Conservation (phyloP, 2,888 invertebrate species). For the Xylocampa areola region DNA sequence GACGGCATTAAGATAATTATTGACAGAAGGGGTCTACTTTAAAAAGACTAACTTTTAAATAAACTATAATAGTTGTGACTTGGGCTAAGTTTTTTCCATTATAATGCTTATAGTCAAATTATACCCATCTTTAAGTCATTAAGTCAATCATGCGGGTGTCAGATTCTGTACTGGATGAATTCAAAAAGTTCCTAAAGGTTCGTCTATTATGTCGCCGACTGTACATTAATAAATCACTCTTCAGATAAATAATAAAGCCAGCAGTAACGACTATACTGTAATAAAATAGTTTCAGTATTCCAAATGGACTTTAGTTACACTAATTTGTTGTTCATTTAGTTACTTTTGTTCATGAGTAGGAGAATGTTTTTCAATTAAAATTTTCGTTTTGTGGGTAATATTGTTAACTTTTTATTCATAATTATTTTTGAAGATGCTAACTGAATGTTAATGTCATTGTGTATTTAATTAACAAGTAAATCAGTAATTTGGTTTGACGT, state of each 20-base stretch:
- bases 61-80: no score
- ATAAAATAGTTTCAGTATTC: conserved; percentile 35
- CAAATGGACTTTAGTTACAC: conserved; percentile 25
- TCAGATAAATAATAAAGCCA: conserved; percentile 20
- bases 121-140: no score
- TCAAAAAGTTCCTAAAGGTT: no score
- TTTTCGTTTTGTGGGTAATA: conserved; percentile 18
- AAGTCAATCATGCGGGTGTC: no score
- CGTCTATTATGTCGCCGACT: no score
- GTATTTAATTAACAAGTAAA: conserved; percentile 22
- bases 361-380: conserved; percentile 36
- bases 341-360: conserved; percentile 22
- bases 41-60: no score
- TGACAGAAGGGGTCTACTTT: no score
- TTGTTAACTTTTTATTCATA: conserved; percentile 7
- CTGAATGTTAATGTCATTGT: conserved; percentile 13
- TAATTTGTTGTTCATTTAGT: conserved; percentile 38
- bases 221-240: conserved; percentile 23
- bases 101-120: no score
- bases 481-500: conserved; percentile 5
- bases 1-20: no score
- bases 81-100: no score
- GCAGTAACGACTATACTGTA: conserved; percentile 20
- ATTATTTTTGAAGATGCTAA: conserved; percentile 7
- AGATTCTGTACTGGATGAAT: no score